Evolutionary conservation across 2,797 vertebrate genomes (phyloP).

Genomic region (Dallia pectoralis): DNA sequence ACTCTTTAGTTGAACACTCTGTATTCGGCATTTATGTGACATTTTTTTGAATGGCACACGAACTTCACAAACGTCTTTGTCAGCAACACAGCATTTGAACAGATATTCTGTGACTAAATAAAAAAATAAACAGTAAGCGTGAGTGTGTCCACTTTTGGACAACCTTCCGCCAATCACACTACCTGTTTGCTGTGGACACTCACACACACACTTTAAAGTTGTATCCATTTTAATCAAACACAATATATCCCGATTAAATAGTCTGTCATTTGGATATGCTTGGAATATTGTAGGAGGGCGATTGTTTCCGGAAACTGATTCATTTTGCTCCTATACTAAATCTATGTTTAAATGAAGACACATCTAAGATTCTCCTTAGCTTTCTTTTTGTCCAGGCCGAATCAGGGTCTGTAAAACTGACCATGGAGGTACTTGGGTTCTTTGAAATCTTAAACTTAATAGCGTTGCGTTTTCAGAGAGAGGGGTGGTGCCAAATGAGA

Average conservation of each 20-base stretch:
- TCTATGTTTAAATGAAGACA: constrained; percentile 12
- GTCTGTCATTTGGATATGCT: too few relatives aligned
- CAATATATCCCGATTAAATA: background rate
- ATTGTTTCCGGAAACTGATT: background rate
- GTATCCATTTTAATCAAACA: too few relatives aligned
- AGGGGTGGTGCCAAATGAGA: constrained; percentile 51
- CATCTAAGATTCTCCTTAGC: background rate
- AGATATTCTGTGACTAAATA: background rate
- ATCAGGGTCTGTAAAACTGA: background rate
- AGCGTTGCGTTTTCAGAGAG: constrained; percentile 4
- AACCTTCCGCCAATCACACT: constrained; percentile 1
- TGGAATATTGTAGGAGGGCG: too few relatives aligned
- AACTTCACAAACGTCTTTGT: background rate
- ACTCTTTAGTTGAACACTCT: background rate
- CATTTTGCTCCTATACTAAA: background rate
- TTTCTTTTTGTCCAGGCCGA: background rate
- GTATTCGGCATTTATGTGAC: background rate
- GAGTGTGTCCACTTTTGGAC: background rate
- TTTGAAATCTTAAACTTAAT: constrained; percentile 23
- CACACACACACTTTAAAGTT: too few relatives aligned
- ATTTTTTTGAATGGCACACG: background rate
- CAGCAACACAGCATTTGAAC: background rate
- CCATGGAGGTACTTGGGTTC: background rate
- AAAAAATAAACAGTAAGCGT: background rate
- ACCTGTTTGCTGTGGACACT: constrained; percentile 13